These are phyloP conservation scores for Myrmecobius fasciatus DNA, from an alignment of 2,113 vertebrate species.

Conservation along the genomic window DNA sequence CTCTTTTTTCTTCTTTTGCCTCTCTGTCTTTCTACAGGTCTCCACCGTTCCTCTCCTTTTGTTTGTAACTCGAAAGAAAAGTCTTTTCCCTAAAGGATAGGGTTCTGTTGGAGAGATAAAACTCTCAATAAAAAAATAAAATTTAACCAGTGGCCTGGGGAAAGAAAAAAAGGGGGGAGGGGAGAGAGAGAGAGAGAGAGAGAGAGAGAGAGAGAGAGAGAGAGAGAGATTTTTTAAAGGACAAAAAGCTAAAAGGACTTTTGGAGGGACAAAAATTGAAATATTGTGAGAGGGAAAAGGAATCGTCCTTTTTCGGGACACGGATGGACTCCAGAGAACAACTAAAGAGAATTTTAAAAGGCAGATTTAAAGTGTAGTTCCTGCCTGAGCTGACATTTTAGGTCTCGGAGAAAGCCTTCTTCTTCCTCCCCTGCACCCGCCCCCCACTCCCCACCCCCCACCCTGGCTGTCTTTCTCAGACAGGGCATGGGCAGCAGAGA, in stretches of 20 bases:
- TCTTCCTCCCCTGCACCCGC: constrained; percentile 51
- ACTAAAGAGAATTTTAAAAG: constrained; percentile 66
- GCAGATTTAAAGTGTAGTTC: constrained; percentile 57
- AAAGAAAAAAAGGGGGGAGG: background rate
- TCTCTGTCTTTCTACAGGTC: background rate
- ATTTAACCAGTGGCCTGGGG: background rate
- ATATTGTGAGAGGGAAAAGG: background rate
- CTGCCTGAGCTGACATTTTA: constrained; percentile 63
- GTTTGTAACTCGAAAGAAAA: constrained; percentile 35
- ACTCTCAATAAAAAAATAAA: constrained; percentile 13
- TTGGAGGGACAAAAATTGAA: background rate
- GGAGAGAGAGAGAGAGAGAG: too few species aligned
- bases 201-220: background rate
- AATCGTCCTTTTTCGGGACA: background rate
- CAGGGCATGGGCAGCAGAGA: constrained; percentile 19
- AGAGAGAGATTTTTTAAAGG: background rate
- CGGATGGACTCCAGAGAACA: background rate
- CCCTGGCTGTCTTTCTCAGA: constrained; percentile 3
- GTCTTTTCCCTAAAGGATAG: background rate
- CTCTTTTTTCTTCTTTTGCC: background rate
- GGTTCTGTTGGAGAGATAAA: background rate
- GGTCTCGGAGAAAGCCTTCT: constrained; percentile 44
- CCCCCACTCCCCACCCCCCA: too few species aligned
- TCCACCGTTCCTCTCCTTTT: background rate
- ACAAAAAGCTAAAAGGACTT: constrained; percentile 1